Conservation (phyloP, 1,140 invertebrate genomes). For the Brachionus manjavacas region DNA sequence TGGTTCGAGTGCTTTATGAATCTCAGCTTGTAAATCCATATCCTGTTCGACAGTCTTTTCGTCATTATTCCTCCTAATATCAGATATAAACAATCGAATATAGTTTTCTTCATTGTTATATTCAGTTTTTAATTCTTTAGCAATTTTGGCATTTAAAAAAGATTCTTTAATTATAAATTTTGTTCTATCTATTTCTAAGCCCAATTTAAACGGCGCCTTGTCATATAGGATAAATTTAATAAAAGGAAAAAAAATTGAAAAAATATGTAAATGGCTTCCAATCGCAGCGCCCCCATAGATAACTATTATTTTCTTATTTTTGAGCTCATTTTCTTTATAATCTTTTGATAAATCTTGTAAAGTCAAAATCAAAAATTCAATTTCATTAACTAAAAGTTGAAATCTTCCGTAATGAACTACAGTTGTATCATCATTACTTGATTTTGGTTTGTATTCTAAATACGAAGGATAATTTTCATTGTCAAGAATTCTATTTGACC, state of each 20-base stretch:
- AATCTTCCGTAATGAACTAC: neutral
- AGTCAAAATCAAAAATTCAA: constrained; percentile 11
- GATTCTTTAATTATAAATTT: neutral
- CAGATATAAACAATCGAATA: constrained; percentile 4
- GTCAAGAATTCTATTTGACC: neutral
- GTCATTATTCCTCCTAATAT: neutral
- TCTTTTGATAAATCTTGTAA: neutral
- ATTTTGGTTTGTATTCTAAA: neutral
- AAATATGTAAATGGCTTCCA: neutral
- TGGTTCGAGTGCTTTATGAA: neutral
- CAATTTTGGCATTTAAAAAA: neutral
- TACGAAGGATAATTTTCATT: neutral
- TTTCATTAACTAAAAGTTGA: neutral
- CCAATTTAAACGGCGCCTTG: neutral
- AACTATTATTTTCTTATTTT: neutral
- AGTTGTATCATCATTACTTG: neutral
- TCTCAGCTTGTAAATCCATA: constrained; percentile 9
- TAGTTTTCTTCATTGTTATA: neutral
- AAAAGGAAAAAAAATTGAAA: neutral
- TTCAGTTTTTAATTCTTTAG: neutral
- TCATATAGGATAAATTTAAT: neutral
- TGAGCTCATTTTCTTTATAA: neutral
- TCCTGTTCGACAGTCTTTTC: neutral
- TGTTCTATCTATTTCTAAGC: neutral
- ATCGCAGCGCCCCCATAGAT: neutral